Evolutionary conservation across 2,888 invertebrate genomes (phyloP), one percentile per base, ranked within the genome.

Genomic region (Ptycholaimellus sp.): DNA sequence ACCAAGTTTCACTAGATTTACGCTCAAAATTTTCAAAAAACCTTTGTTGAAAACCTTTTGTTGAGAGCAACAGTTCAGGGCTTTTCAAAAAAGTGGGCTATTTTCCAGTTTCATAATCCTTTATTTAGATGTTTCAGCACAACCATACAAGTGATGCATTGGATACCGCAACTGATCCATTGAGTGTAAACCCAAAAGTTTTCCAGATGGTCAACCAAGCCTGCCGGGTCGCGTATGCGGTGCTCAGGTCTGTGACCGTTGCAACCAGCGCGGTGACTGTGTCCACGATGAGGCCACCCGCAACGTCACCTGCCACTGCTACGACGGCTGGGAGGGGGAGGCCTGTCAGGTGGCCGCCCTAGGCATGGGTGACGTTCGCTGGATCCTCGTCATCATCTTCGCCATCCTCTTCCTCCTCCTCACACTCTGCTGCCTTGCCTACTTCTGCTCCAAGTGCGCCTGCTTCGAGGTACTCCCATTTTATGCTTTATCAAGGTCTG

Each of bases 181-280:
- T n/a, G n/a, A n/a, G n/a, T n/a, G n/a, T n/a, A n/a, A n/a, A n/a
- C n/a, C n/a, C n/a, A n/a, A n/a, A n/a, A n/a, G 30, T 3, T n/a
- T n/a, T n/a, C n/a, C n/a, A n/a, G 52, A 53, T 35, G 52, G 50
- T 13, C 51, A 54, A 37, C 50, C 49, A 13, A 35, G 42, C 1
- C 39, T 45, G n/a, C 53, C 54, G 2, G 54, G 54, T 9, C 41
- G 51, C 13, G 38, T 48, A 19, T 54, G 54, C 34, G 49, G 51
- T 23, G 52, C 49, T 4, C 40, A 42, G 11, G 38, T 48, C 7
- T 50, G 51, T 32, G 49, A 45, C 39, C 21, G 48, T 34, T 54
- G 54, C 45, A 49, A 55, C 40, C 48, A 49, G 14, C 51, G 52
- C 40, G 54, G 54, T 31, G 52, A 53, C 38, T 55, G 53, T 35